A percentile compares a stretch with the other conserved stretches of the same genome.
Conservation (phyloP, 2,888 invertebrate genomes). For the Autographa pulchrina region DNA sequence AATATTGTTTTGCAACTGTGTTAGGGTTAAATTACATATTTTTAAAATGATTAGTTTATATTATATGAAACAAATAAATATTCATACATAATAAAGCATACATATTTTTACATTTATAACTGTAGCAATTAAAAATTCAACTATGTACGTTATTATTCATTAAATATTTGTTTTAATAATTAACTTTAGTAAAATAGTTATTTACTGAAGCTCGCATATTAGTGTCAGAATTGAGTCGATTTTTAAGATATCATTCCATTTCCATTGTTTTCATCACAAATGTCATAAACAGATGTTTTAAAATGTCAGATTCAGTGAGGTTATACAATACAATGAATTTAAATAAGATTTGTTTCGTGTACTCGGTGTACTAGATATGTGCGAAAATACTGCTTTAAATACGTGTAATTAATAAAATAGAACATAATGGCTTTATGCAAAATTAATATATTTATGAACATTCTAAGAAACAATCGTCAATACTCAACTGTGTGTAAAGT, state of each 20-base stretch:
- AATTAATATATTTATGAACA: slow-evolving; percentile 55
- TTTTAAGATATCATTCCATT: neutral
- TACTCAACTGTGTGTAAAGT: slow-evolving; percentile 67
- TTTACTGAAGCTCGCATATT: too few relatives aligned
- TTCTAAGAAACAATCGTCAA: slow-evolving; percentile 60
- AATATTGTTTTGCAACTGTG: too few relatives aligned
- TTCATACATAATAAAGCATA: too few relatives aligned
- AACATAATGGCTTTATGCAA: slow-evolving; percentile 62
- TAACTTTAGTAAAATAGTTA: too few relatives aligned
- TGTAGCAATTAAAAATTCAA: too few relatives aligned
- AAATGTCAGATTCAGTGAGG: slow-evolving; percentile 5
- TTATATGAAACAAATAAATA: too few relatives aligned
- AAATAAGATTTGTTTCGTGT: neutral
- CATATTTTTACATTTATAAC: too few relatives aligned
- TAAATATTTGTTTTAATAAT: too few relatives aligned
- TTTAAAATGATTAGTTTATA: too few relatives aligned
- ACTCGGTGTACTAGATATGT: neutral
- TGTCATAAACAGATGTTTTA: neutral
- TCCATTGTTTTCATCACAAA: neutral
- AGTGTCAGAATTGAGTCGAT: neutral
- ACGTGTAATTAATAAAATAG: neutral
- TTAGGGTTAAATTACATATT: too few relatives aligned
- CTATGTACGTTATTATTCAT: too few relatives aligned
- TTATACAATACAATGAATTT: neutral
- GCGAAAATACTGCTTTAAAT: neutral